These are phyloP conservation scores for Synodontis membranacea DNA, from an alignment of 2,113 vertebrate genomes.

Conservation along the genomic window DNA sequence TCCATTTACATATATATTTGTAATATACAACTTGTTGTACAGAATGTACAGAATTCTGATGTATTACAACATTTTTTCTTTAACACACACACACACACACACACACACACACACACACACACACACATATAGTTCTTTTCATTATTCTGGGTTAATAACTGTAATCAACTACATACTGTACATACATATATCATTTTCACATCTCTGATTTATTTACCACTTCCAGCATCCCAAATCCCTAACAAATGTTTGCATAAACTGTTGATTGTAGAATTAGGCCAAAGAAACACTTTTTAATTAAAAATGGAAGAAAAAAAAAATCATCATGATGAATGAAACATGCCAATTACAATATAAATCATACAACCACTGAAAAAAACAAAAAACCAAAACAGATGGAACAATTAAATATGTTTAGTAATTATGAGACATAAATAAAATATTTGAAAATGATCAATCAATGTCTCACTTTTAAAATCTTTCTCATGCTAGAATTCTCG, in stretches of 20 bases:
- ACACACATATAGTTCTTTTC: no score
- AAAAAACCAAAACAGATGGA: neutral
- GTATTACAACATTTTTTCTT: neutral
- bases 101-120: no score
- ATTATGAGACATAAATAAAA: slow-evolving; percentile 1
- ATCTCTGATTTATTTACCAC: slow-evolving; percentile 31
- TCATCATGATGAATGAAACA: slow-evolving; percentile 25
- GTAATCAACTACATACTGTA: neutral
- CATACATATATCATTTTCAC: neutral
- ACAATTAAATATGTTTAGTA: slow-evolving; percentile 17
- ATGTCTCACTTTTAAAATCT: slow-evolving; percentile 13
- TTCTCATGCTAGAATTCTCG: slow-evolving; percentile 19
- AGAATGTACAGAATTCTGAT: neutral
- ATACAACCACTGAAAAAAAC: slow-evolving; percentile 23
- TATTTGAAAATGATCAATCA: neutral
- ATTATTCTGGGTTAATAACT: neutral
- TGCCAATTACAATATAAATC: slow-evolving; percentile 39
- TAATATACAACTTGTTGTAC: neutral
- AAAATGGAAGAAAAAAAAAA: neutral
- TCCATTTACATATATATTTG: neutral
- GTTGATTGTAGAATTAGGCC: neutral
- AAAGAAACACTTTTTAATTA: neutral
- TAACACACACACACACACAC: neutral
- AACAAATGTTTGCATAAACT: slow-evolving; percentile 27
- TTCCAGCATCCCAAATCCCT: neutral